phyloP scores from a whole-genome alignment of 1,140 invertebrate genomes.

The Meteorus sp. region DNA sequence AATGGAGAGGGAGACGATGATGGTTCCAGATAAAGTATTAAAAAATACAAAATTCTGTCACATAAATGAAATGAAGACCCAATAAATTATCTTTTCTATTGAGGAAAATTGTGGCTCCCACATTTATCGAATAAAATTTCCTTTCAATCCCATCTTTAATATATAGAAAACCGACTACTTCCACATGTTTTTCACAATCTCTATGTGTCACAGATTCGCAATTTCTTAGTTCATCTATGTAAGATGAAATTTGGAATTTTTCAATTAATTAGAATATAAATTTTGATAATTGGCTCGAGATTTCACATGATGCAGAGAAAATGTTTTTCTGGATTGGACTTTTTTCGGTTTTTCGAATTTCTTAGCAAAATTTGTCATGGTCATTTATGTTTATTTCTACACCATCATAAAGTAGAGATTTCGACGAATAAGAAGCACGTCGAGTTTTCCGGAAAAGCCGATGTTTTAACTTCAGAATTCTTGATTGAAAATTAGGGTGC shows the following conservation, averaged over 20 bases:
- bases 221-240: neutral
- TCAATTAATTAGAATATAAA: neutral
- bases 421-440: neutral
- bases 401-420: neutral
- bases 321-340: neutral
- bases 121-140: too few relatives aligned
- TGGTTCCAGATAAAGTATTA: too few relatives aligned
- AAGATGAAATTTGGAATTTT: neutral
- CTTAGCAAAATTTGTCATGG: neutral
- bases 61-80: too few relatives aligned
- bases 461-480: neutral
- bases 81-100: too few relatives aligned
- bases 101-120: too few relatives aligned
- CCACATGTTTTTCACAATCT: neutral
- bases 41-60: too few relatives aligned
- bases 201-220: too few relatives aligned
- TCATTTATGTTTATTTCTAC: neutral
- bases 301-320: neutral
- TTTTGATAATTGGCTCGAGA: neutral
- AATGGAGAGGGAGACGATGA: too few relatives aligned
- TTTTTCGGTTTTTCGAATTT: too few relatives aligned
- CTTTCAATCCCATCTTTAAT: too few relatives aligned
- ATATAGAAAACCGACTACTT: too few relatives aligned
- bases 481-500: neutral
- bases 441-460: neutral